A percentile compares a stretch with the other conserved stretches of the same genome.
phyloP scores from a whole-genome alignment of 2,797 vertebrate species.

The Acomys russatus region DNA sequence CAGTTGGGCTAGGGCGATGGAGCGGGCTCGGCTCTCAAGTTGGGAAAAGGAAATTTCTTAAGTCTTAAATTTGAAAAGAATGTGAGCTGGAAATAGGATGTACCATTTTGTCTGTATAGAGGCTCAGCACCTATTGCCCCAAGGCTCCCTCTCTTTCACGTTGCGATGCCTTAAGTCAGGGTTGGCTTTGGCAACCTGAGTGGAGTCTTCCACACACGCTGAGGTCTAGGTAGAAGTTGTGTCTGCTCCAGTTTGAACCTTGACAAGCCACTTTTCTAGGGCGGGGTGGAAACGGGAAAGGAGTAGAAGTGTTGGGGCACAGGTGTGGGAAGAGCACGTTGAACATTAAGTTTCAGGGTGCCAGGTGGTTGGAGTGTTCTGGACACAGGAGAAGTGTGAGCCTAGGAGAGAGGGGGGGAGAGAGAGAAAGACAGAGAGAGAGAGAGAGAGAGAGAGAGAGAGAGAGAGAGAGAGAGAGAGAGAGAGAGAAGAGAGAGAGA shows the following conservation, averaged over 20 bases:
- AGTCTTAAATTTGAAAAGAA: conserved; percentile 48
- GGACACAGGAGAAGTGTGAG: not conserved
- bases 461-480: not conserved
- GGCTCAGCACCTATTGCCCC: not conserved
- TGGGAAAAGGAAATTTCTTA: conserved; percentile 35
- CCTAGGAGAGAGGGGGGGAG: not conserved
- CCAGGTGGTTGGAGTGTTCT: not conserved
- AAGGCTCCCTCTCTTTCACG: not conserved
- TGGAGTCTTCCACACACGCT: not conserved
- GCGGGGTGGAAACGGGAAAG: not conserved
- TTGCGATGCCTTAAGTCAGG: not conserved
- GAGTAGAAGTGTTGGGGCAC: not conserved
- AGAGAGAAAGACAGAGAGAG: not conserved
- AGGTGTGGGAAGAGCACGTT: not conserved
- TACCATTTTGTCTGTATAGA: conserved; percentile 10
- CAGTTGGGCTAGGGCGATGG: not conserved
- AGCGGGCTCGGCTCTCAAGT: not conserved
- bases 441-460: not conserved
- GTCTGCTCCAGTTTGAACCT: conserved; percentile 7
- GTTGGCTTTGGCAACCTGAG: not conserved
- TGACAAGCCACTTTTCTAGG: not conserved
- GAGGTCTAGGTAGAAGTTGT: not conserved
- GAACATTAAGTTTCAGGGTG: not conserved
- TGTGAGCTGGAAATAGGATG: not conserved
- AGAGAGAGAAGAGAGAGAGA: too few species aligned